Conservation (phyloP, 1,140 invertebrate species). For the Leptinotarsa texana region DNA sequence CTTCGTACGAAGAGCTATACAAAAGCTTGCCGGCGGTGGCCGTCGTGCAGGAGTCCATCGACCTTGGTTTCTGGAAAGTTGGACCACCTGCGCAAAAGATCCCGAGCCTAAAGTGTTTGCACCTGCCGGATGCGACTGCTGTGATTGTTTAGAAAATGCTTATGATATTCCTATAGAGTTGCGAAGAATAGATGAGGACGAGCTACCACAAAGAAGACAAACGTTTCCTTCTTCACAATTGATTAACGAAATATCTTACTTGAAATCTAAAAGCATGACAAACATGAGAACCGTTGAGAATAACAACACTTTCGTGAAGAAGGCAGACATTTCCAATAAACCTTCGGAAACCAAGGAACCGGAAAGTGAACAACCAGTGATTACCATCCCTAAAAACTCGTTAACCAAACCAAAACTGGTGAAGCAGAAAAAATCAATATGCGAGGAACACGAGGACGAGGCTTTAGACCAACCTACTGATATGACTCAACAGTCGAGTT, state of each 20-base stretch:
- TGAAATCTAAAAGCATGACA: constrained; percentile 79
- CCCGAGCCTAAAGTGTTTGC: constrained; percentile 59
- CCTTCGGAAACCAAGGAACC: constrained; percentile 15
- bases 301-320: constrained; percentile 55
- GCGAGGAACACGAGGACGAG: constrained; percentile 69
- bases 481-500: constrained; percentile 64
- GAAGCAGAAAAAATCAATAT: constrained; percentile 80
- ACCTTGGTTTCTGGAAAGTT: constrained; percentile 80
- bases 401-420: constrained; percentile 68
- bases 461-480: constrained; percentile 67
- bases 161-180: constrained; percentile 87
- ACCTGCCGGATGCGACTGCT: constrained; percentile 62
- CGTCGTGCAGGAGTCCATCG: constrained; percentile 61
- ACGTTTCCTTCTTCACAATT: constrained; percentile 59
- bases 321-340: not conserved
- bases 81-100: constrained; percentile 66
- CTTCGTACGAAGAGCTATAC: constrained; percentile 85
- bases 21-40: constrained; percentile 79
- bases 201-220: constrained; percentile 58
- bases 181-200: constrained; percentile 78
- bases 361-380: constrained; percentile 24
- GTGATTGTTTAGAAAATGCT: constrained; percentile 66
- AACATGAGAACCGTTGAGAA: constrained; percentile 76
- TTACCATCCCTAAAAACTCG: constrained; percentile 45
- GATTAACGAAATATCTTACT: constrained; percentile 57